Evolutionary conservation across 2,888 invertebrate species (phyloP), one percentile per base, ranked within the genome.

Genomic region (Thyatira batis): DNA sequence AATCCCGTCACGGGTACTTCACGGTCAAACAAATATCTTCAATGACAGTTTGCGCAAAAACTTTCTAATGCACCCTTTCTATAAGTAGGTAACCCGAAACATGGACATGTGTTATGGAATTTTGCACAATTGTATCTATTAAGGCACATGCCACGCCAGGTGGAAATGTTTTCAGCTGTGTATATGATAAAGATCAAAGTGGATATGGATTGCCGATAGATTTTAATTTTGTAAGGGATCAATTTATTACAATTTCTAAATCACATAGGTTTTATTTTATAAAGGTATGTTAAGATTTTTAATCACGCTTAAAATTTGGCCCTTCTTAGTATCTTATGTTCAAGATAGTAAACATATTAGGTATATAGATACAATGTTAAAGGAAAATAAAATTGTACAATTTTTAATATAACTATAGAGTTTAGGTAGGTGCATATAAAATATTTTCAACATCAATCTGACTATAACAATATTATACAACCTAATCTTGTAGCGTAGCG

Each of bases 61-160:
- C 79, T 80, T 78, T 83, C 77, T 75, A 72, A 78, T 70, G 52
- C 49, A 80, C 78, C 82, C 83, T 79, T 84, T 83, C 76, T 73
- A 65, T 82, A 83, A 78, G 74, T 81, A n/a, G n/a, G 80, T 76
- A 86, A 85, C 67, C 61, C 64, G 69, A 81, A 65, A 78, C 75
- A 69, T 76, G 68, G 62, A 20, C 54, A 60, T 57, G 51, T 54
- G 54, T 52, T 65, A 69, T 39, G 39, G 39, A 39, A 39, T 64
- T 69, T 75, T 73, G 68, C 59, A 71, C 73, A 75, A 73, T 66
- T 63, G 65, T 69, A 63, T 64, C 65, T 52, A 39, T 39, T 17
- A 39, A 17, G 69, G 65, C 76, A 74, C 76, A 78, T 66, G 77
- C 76, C 61, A 62, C 49, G 45, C 80, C 87, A 87, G 85, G 78